phyloP scores from a whole-genome alignment of 2,113 vertebrate genomes.

The Cariama cristata region DNA sequence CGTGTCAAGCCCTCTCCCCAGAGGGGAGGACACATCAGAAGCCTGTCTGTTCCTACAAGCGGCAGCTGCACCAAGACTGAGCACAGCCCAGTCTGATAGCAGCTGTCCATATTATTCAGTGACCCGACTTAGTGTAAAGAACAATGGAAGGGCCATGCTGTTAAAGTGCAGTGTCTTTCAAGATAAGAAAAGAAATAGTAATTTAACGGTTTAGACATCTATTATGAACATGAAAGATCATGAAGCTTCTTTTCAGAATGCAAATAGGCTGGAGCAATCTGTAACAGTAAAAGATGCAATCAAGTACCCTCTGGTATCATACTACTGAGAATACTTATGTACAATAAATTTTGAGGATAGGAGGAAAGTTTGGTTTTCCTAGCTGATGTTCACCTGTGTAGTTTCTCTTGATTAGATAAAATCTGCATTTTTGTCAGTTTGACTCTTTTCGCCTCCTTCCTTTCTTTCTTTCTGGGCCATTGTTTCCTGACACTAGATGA shows the following conservation, averaged over 20 bases:
- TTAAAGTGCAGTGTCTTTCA: constrained; percentile 75
- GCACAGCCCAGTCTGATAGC: constrained; percentile 84
- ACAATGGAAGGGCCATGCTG: constrained; percentile 78
- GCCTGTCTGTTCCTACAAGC: constrained; percentile 77
- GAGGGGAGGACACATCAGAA: constrained; percentile 73
- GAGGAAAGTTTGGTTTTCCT: not conserved
- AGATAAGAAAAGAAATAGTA: constrained; percentile 80
- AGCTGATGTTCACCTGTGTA: not conserved
- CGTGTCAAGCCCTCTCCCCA: constrained; percentile 79
- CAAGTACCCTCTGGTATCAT: not conserved
- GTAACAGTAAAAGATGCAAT: constrained; percentile 53
- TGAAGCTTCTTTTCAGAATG: constrained; percentile 72
- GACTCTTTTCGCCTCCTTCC: rapidly evolving
- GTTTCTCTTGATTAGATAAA: not conserved
- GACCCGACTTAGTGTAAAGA: constrained; percentile 78
- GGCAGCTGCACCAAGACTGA: constrained; percentile 78
- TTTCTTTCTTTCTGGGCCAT: not conserved
- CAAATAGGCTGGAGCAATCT: constrained; percentile 62
- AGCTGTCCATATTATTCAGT: constrained; percentile 95
- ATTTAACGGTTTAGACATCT: constrained; percentile 80
- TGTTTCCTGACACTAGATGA: not conserved
- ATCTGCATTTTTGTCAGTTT: not conserved
- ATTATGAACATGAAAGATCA: constrained; percentile 79
- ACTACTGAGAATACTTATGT: not conserved
- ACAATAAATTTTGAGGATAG: not conserved